These are phyloP conservation scores for Aphidius ervi DNA, from an alignment of 1,140 invertebrate genomes.

Conservation along the genomic window DNA sequence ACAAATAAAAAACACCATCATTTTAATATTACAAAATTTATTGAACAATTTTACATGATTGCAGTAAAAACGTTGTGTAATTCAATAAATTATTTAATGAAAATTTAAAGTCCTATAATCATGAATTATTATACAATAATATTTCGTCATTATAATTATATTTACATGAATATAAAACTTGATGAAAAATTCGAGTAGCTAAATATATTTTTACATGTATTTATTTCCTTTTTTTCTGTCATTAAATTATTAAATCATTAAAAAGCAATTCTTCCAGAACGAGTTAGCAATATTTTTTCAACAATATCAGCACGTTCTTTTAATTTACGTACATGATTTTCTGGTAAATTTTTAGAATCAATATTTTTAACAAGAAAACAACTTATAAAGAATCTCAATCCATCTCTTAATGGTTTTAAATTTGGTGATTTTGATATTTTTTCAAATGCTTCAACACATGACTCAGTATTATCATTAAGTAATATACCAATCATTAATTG, in stretches of 20 bases:
- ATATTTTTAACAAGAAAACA: conserved; percentile 72
- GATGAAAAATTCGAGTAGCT: too few species aligned
- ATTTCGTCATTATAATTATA: too few species aligned
- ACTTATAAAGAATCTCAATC: conserved; percentile 71
- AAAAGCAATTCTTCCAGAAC: neutral
- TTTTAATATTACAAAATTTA: too few species aligned
- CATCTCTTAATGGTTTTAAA: conserved; percentile 70
- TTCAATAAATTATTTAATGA: too few species aligned
- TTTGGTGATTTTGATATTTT: conserved; percentile 64
- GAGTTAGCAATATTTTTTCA: conserved; percentile 54
- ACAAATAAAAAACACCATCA: too few species aligned
- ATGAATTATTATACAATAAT: too few species aligned
- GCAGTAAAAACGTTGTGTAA: too few species aligned
- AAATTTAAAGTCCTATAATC: too few species aligned
- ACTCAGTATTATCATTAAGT: conserved; percentile 57
- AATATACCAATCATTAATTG: conserved; percentile 69
- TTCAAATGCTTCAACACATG: conserved; percentile 62
- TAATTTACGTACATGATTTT: conserved; percentile 54
- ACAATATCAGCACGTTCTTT: conserved; percentile 54
- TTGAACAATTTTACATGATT: too few species aligned
- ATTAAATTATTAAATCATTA: neutral
- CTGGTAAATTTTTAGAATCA: conserved; percentile 49
- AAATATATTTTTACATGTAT: too few species aligned
- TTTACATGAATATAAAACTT: too few species aligned
- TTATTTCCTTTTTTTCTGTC: too few species aligned